A percentile compares a stretch with the other conserved stretches of the same genome.
Conservation (phyloP, 2,797 vertebrate genomes). For the Halcyon badia region DNA sequence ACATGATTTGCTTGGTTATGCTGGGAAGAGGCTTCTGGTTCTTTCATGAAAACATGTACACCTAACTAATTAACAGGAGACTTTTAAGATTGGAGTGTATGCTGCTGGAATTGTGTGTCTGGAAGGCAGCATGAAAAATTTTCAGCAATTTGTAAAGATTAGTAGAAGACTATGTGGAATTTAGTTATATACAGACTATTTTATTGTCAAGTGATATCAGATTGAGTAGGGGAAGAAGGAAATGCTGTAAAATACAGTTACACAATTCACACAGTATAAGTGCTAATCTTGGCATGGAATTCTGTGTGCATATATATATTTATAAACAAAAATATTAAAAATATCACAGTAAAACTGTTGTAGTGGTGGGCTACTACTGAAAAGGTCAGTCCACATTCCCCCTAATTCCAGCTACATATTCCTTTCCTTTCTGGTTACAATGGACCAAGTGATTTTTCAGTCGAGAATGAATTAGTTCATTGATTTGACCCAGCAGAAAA, state of each 20-base stretch:
- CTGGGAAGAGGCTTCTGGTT: background rate
- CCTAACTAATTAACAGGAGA: background rate
- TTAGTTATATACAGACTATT: conserved; percentile 2
- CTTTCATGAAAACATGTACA: background rate
- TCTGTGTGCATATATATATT: background rate
- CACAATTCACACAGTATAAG: background rate
- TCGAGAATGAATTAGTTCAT: conserved; percentile 11
- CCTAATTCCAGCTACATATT: background rate
- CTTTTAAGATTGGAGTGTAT: background rate
- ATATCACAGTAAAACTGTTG: background rate
- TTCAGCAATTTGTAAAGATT: conserved; percentile 18
- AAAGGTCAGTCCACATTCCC: conserved; percentile 12
- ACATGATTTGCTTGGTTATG: background rate
- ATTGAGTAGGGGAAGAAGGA: conserved; percentile 13
- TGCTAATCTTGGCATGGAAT: background rate
- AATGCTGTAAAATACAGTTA: background rate
- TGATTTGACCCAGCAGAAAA: conserved; percentile 26
- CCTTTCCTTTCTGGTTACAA: conserved; percentile 21
- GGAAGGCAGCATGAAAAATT: background rate
- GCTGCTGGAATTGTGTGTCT: background rate
- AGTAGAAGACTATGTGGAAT: background rate
- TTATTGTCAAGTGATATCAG: conserved; percentile 13
- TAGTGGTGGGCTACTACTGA: background rate
- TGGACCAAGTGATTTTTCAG: background rate
- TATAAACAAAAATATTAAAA: background rate